These are phyloP conservation scores for Lepidurus packardi DNA, from an alignment of 1,140 invertebrate genomes.

Conservation along the genomic window DNA sequence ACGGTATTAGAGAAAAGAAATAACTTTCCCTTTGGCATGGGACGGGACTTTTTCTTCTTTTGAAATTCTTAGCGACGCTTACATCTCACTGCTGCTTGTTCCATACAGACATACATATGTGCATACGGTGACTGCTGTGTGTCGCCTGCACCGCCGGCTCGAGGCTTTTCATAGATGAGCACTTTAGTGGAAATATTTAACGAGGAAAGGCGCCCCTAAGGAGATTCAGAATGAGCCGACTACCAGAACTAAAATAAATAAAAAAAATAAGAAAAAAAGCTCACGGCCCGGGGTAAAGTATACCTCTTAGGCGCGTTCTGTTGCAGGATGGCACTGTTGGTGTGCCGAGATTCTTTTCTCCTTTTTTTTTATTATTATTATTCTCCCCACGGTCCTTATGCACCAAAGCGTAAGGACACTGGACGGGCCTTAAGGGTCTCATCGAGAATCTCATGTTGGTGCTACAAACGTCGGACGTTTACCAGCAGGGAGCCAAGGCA, in stretches of 20 bases:
- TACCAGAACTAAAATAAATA: not conserved
- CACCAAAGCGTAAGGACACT: not conserved
- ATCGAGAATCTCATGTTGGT: conserved; percentile 9
- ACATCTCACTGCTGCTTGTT: no score
- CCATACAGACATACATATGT: not conserved
- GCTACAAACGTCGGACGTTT: conserved; percentile 21
- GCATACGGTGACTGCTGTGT: not conserved
- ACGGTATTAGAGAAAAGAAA: no score
- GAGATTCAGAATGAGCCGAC: not conserved
- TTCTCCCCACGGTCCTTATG: not conserved
- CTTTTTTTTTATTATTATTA: not conserved
- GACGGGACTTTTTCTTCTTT: no score
- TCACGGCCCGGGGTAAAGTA: not conserved
- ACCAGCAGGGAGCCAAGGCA: conserved; percentile 1
- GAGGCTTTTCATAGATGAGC: conserved; percentile 15
- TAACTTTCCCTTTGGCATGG: no score
- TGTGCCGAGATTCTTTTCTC: conserved; percentile 4
- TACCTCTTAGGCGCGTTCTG: conserved; percentile 5
- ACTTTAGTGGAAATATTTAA: conserved; percentile 20
- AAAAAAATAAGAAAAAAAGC: not conserved
- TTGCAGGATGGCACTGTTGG: conserved; percentile 2
- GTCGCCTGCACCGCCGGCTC: not conserved
- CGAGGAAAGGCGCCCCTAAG: conserved; percentile 5
- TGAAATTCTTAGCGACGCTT: no score
- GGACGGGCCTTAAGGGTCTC: conserved; percentile 7